phyloP scores from a whole-genome alignment of 1,140 invertebrate genomes.

The Dysdera silvatica region DNA sequence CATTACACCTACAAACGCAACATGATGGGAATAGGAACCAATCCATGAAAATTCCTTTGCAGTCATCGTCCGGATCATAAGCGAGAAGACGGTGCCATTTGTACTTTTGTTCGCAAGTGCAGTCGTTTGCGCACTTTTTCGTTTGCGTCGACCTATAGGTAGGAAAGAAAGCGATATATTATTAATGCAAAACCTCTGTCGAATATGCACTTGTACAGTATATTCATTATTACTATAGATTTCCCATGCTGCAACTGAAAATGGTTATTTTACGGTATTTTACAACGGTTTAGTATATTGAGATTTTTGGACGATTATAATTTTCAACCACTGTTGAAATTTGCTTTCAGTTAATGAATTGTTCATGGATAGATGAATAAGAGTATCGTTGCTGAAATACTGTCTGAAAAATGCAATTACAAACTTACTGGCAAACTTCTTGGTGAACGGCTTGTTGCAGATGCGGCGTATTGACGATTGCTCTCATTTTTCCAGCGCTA shows the following conservation, averaged over 20 bases:
- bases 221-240: too few species aligned
- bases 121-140: constrained; percentile 67
- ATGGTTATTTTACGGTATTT: too few species aligned
- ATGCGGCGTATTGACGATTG: constrained; percentile 87
- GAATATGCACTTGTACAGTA: background rate
- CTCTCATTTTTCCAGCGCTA: constrained; percentile 77
- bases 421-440: constrained; percentile 77
- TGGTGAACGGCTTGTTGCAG: constrained; percentile 92
- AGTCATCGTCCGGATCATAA: constrained; percentile 88
- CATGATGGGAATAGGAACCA: constrained; percentile 92
- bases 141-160: constrained; percentile 64
- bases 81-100: constrained; percentile 79
- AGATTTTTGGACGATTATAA: too few species aligned
- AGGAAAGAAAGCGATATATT: background rate
- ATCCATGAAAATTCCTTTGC: constrained; percentile 89
- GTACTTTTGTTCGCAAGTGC: constrained; percentile 81
- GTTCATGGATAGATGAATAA: too few species aligned
- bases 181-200: background rate
- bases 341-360: too few species aligned
- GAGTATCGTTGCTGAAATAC: too few species aligned
- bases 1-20: constrained; percentile 72
- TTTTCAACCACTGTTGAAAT: too few species aligned
- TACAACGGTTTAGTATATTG: too few species aligned
- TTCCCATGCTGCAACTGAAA: too few species aligned
- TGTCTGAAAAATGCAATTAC: background rate